These are phyloP conservation scores for Rhodeus uyekii DNA, from an alignment of 2,797 vertebrate species.

Conservation along the genomic window DNA sequence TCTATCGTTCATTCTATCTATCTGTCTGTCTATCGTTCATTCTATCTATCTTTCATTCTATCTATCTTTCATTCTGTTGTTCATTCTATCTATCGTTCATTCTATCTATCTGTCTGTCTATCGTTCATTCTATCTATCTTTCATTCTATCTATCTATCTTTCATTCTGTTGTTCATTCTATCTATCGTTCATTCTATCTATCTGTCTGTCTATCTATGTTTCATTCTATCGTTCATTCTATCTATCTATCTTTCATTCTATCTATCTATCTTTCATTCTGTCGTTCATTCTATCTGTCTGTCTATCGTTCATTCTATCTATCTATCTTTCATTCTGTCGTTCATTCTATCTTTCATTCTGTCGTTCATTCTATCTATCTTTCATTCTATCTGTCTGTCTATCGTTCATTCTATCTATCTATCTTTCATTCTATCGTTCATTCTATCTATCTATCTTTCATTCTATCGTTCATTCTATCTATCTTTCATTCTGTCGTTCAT, in stretches of 20 bases:
- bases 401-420: neutral
- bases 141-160: neutral
- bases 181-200: too few species aligned
- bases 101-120: neutral
- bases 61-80: neutral
- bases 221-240: neutral
- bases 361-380: neutral
- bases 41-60: neutral
- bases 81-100: too few species aligned
- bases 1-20: too few species aligned
- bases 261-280: neutral
- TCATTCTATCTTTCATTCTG: neutral
- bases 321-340: neutral
- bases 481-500: rapidly evolving
- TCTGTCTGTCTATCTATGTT: neutral
- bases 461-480: neutral
- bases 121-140: neutral
- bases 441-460: neutral
- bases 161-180: too few species aligned
- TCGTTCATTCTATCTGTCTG: too few species aligned
- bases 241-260: neutral
- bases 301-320: neutral
- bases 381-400: neutral
- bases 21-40: neutral
- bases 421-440: neutral